Base-by-base conservation (phyloP, 1,140 invertebrate genomes). In the Drosophila chauvacae region DNA sequence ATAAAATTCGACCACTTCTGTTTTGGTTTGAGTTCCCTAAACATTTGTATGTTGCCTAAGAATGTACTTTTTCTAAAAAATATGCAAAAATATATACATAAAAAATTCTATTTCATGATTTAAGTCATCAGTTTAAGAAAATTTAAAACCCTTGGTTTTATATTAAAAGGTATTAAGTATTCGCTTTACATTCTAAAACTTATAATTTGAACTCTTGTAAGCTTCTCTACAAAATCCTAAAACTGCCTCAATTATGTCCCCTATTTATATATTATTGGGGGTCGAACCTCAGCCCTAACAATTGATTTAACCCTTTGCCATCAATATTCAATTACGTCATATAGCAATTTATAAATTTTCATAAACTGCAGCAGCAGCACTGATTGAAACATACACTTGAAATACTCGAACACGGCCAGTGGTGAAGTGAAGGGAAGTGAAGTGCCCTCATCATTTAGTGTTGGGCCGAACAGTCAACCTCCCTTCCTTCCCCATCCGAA, bases 261-360 rank as follows among this genome's bases (percentile, higher is more conserved):
- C 39, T 33, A 39, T 28, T 20, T 42, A 41, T 45, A 42, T 42
- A 9, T 50, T 26, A 41, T 37, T 51, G 30, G 2, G n/a, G 33
- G 23, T 47, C 30, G n/a, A 72, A 73, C 28, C 33, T 39, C 59
- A 50, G 41, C 20, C 41, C 37, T 55, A 53, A 41, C 42, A 41
- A 47, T 58, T 77, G 76, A 76, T 58, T 81, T 85, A 85, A 85
- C 81, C 81, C 81, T 81, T 85, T 71, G n/a, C 30, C 48, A 72
- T 72, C 69, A 71, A 71, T 71, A 60, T 50, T 72, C 66, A 72
- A 72, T 72, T 71, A 72, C 53, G 16, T 18, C 44, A 51, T 42
- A 37, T 42, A 50, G 28, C n/a, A 59, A 59, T 72, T 47, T 33
- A 70, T 66, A 45, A 23, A 50, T 71, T 58, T 50, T 59, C 14